phyloP scores from a whole-genome alignment of 1,140 invertebrate genomes.

The Diploscapter pachys region DNA sequence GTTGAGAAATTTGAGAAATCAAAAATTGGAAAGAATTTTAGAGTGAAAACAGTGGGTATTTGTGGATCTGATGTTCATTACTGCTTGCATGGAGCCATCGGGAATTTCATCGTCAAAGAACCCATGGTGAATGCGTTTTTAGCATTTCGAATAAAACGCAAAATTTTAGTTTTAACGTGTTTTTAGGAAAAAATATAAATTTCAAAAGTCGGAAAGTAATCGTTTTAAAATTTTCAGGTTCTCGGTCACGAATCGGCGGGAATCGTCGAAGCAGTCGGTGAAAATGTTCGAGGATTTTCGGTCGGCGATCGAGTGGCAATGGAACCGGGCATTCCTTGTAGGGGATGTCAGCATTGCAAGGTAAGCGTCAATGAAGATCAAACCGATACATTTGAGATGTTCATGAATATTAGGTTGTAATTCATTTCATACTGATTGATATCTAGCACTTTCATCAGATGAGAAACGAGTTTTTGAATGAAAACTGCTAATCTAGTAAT shows the following conservation, averaged over 20 bases:
- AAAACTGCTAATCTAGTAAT: no score
- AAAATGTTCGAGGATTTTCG: conserved; percentile 71
- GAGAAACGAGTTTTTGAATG: no score
- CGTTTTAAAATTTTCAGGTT: conserved; percentile 57
- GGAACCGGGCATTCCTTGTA: conserved; percentile 84
- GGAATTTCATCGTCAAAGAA: conserved; percentile 73
- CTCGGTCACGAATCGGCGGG: conserved; percentile 84
- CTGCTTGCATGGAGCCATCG: conserved; percentile 76
- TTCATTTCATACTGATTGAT: no score
- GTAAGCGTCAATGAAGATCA: conserved; percentile 35
- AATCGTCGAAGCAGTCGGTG: conserved; percentile 70
- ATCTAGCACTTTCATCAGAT: no score
- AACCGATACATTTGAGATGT: no score
- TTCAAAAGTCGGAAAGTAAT: background rate
- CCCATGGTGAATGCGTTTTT: conserved; percentile 68
- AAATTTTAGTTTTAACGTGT: background rate
- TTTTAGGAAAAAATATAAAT: background rate
- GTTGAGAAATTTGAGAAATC: background rate
- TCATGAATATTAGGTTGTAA: no score
- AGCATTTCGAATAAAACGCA: no score
- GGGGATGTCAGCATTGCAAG: conserved; percentile 79
- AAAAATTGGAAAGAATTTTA: background rate
- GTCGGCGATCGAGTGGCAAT: conserved; percentile 82
- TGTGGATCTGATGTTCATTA: conserved; percentile 95
- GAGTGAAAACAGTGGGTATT: conserved; percentile 84